A percentile compares a stretch with the other conserved stretches of the same genome.
Conservation (phyloP, 2,797 vertebrate species). For the Menidia menidia region DNA sequence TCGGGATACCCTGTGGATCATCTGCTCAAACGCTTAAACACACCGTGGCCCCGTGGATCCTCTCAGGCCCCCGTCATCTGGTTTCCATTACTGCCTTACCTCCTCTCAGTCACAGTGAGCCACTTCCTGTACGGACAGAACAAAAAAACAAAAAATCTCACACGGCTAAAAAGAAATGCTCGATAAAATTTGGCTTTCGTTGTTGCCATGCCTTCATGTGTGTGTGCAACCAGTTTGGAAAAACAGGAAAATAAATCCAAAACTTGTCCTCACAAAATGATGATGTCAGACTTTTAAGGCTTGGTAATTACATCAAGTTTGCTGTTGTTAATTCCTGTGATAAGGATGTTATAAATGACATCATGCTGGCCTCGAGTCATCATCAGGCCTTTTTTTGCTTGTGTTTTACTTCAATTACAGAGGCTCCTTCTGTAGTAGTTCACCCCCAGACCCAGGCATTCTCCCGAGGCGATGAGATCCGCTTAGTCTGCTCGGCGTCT, state of each 20-base stretch:
- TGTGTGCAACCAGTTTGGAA: constrained; percentile 39
- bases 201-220: constrained; percentile 36
- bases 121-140: constrained; percentile 62
- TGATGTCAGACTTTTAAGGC: constrained; percentile 48
- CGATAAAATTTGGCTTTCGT: constrained; percentile 51
- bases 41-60: constrained; percentile 54
- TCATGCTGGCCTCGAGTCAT: constrained; percentile 61
- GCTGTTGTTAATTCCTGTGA: constrained; percentile 46
- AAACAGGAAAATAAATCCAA: constrained; percentile 50
- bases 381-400: constrained; percentile 19
- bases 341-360: constrained; percentile 59
- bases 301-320: constrained; percentile 47
- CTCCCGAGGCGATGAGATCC: constrained; percentile 85
- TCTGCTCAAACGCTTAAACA: constrained; percentile 71
- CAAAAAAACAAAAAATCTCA: constrained; percentile 58
- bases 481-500: constrained; percentile 85
- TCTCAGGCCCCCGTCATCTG: constrained; percentile 69
- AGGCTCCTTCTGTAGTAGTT: constrained; percentile 86
- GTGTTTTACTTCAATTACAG: constrained; percentile 74
- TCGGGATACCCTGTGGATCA: constrained; percentile 42
- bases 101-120: constrained; percentile 55
- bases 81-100: constrained; percentile 73
- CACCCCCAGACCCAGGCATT: constrained; percentile 81
- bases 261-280: constrained; percentile 27
- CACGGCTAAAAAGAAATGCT: constrained; percentile 42